phyloP scores from a whole-genome alignment of 2,113 vertebrate species.

The Elachura formosa region DNA sequence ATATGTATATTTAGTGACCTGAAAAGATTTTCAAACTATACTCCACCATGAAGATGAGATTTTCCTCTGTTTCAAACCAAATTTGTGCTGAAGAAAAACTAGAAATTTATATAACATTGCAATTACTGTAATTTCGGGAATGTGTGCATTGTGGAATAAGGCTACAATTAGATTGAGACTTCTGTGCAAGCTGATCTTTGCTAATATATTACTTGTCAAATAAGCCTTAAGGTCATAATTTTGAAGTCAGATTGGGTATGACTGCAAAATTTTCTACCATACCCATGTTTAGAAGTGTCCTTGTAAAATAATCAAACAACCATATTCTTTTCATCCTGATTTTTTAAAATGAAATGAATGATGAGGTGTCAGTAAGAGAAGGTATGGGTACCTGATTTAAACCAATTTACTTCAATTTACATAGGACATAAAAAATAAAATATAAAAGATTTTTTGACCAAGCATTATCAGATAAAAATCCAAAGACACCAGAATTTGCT shows the following conservation, averaged over 20 bases:
- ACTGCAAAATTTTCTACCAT: background rate
- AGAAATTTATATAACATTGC: background rate
- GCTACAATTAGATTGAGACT: background rate
- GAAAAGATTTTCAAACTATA: background rate
- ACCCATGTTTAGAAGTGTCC: background rate
- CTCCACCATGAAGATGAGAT: background rate
- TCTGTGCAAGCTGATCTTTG: background rate
- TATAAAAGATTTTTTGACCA: background rate
- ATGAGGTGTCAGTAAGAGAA: background rate
- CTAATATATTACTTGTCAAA: background rate
- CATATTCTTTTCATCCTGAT: background rate
- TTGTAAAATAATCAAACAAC: background rate
- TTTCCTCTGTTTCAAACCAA: background rate
- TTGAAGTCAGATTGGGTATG: background rate
- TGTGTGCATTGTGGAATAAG: background rate
- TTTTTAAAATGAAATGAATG: background rate
- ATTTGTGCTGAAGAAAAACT: background rate
- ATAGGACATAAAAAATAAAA: background rate
- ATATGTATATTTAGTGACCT: background rate
- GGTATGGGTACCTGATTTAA: background rate
- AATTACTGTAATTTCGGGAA: background rate
- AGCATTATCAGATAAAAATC: background rate
- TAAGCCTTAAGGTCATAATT: background rate
- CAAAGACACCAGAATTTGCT: background rate
- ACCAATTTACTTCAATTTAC: background rate